Evolutionary conservation across 2,888 invertebrate species (phyloP).

Genomic region (Pteria penguin): DNA sequence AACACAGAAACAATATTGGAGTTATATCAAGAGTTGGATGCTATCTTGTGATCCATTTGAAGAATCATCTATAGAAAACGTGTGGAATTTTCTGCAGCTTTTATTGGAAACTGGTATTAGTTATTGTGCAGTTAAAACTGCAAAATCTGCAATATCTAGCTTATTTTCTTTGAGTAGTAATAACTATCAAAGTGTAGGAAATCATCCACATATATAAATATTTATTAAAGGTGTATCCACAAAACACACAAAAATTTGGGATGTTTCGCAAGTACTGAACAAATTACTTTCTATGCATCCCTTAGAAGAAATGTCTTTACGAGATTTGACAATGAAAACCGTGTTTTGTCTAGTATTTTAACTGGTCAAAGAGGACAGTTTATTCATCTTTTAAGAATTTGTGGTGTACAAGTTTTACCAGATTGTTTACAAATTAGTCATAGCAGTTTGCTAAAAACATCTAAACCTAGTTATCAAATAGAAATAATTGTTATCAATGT

Average conservation of each 20-base stretch:
- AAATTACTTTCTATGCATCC: slow-evolving; percentile 28
- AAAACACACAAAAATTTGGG: slow-evolving; percentile 47
- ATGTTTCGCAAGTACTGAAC: slow-evolving; percentile 35
- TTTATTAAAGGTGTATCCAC: no score
- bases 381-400: slow-evolving; percentile 37
- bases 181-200: no score
- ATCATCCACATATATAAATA: no score
- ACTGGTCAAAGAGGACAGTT: slow-evolving; percentile 45
- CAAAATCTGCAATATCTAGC: no score
- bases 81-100: no score
- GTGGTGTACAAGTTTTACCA: slow-evolving; percentile 28
- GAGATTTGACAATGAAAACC: slow-evolving; percentile 29
- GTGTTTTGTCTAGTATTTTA: slow-evolving; percentile 43
- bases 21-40: slow-evolving; percentile 34
- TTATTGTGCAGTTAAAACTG: no score
- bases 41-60: slow-evolving; percentile 40
- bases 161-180: no score
- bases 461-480: no score
- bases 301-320: slow-evolving; percentile 30
- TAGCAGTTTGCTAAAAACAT: slow-evolving; percentile 28
- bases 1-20: slow-evolving; percentile 42
- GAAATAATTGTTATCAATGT: no score
- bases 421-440: background rate
- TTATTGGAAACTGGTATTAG: no score
- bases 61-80: no score